These are phyloP conservation scores for Hucho hucho DNA, from an alignment of 2,113 vertebrate genomes.

Conservation along the genomic window DNA sequence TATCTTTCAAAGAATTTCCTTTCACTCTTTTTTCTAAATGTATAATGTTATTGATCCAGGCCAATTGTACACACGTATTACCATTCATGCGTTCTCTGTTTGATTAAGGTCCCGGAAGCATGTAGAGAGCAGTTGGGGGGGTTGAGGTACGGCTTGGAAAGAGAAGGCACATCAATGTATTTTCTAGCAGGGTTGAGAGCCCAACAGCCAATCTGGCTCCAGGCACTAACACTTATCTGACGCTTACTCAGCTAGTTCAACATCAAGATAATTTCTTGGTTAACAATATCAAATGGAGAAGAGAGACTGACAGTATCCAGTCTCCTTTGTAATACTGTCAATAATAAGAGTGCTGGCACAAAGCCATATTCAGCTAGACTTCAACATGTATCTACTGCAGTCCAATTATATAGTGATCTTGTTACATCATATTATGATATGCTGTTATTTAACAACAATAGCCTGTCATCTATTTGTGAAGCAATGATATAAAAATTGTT, in stretches of 20 bases:
- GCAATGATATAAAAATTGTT: not conserved
- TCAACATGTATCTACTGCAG: not conserved
- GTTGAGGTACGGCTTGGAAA: not conserved
- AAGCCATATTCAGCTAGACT: not conserved
- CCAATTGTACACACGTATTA: too few relatives aligned
- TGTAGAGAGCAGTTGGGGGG: not conserved
- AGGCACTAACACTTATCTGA: not conserved
- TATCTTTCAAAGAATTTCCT: not conserved
- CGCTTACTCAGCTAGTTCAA: not conserved
- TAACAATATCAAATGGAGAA: not conserved
- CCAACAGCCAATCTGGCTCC: too few relatives aligned
- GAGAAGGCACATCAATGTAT: too few relatives aligned
- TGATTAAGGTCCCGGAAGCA: not conserved
- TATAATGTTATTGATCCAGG: too few relatives aligned
- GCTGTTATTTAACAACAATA: not conserved
- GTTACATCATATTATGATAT: not conserved
- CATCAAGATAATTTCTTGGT: not conserved
- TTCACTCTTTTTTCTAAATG: not conserved
- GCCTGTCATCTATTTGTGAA: not conserved
- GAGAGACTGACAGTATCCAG: not conserved
- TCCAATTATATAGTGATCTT: not conserved
- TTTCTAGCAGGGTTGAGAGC: too few relatives aligned
- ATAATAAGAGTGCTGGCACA: constrained; percentile 2
- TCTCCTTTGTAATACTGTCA: not conserved
- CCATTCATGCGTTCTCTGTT: not conserved